Percentiles rank a stretch among this genome's conserved stretches.
Conservation (phyloP, 2,888 invertebrate genomes). For the Perizoma affinitatum region DNA sequence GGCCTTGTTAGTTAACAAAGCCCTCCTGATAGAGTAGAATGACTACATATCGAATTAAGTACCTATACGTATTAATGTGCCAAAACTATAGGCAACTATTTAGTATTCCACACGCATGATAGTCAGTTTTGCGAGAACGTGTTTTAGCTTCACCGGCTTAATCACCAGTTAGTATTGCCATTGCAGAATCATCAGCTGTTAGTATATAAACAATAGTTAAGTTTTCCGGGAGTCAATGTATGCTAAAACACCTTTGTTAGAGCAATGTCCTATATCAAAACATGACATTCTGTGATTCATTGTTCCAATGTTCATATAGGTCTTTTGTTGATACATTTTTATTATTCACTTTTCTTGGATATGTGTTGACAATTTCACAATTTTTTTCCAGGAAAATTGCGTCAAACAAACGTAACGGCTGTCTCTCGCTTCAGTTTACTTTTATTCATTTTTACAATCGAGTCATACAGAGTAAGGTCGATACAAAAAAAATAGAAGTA, state of each 20-base stretch:
- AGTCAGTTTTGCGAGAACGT: slow-evolving; percentile 20
- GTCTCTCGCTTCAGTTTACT: too few relatives aligned
- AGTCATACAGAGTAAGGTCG: too few relatives aligned
- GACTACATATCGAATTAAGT: too few relatives aligned
- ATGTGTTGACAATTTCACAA: background rate
- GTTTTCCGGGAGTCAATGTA: slow-evolving; percentile 29
- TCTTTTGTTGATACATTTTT: slow-evolving; percentile 17
- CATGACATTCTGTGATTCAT: slow-evolving; percentile 26
- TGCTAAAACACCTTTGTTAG: slow-evolving; percentile 31
- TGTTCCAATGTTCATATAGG: slow-evolving; percentile 12
- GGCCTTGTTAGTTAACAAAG: too few relatives aligned
- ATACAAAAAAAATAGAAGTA: too few relatives aligned
- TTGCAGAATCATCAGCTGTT: slow-evolving; percentile 21
- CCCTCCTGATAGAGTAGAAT: too few relatives aligned
- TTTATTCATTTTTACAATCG: too few relatives aligned
- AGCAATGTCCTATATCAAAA: slow-evolving; percentile 28
- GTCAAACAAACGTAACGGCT: too few relatives aligned
- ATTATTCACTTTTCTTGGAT: slow-evolving; percentile 1
- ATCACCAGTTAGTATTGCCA: slow-evolving; percentile 6
- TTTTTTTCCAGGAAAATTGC: too few relatives aligned
- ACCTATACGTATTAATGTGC: too few relatives aligned
- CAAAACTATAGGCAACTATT: slow-evolving; percentile 1
- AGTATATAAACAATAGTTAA: slow-evolving; percentile 23
- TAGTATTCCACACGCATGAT: slow-evolving; percentile 16
- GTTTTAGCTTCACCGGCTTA: slow-evolving; percentile 9